phyloP scores from a whole-genome alignment of 2,797 vertebrate species.

The Chromis chromis region DNA sequence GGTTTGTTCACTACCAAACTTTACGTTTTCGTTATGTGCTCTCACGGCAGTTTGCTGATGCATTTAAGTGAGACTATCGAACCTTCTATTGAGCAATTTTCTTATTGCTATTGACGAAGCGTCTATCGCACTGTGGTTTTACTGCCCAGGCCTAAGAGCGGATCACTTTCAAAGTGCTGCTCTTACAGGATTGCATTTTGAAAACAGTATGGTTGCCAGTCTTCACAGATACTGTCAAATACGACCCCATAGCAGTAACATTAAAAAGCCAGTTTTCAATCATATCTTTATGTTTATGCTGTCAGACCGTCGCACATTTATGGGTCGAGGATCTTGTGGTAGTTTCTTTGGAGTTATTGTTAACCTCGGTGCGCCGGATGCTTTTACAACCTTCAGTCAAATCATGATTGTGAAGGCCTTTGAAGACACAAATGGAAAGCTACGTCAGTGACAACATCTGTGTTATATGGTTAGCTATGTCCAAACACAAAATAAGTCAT shows the following conservation, averaged over 20 bases:
- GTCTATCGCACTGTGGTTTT: too few relatives aligned
- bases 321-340: constrained; percentile 9
- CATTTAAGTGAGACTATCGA: too few relatives aligned
- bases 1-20: too few relatives aligned
- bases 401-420: constrained; percentile 6
- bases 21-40: too few relatives aligned
- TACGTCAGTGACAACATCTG: neutral
- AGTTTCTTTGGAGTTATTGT: constrained; percentile 30
- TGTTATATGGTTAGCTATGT: neutral
- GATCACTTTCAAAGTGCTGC: constrained; percentile 2
- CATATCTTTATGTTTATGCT: constrained; percentile 40
- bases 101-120: too few relatives aligned
- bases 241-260: neutral
- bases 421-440: neutral
- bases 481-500: constrained; percentile 10
- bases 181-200: neutral
- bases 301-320: constrained; percentile 20
- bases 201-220: constrained; percentile 23
- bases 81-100: too few relatives aligned
- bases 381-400: constrained; percentile 31
- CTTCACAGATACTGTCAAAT: constrained; percentile 11
- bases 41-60: too few relatives aligned
- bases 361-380: constrained; percentile 11
- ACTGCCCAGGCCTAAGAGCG: neutral
- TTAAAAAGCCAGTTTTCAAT: constrained; percentile 41